Evolutionary conservation across 2,888 invertebrate genomes (phyloP).

Genomic region (Brenthis daphne): DNA sequence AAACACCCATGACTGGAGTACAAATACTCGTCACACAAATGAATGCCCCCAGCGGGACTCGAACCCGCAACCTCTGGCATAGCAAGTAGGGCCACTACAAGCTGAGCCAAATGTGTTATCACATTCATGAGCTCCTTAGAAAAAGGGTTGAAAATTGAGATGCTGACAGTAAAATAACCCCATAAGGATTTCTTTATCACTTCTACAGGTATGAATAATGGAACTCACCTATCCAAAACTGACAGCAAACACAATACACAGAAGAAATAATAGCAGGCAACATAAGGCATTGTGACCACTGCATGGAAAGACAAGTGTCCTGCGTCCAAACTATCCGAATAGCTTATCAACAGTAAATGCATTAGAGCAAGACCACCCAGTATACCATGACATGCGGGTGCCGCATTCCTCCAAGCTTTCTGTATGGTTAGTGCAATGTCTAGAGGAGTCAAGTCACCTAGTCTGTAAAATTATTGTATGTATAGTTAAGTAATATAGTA

Average conservation of each 20-base stretch:
- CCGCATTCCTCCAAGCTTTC: slow-evolving; percentile 73
- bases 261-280: slow-evolving; percentile 81
- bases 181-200: too few species aligned
- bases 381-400: slow-evolving; percentile 82
- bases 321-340: slow-evolving; percentile 74
- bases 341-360: slow-evolving; percentile 82
- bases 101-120: too few species aligned
- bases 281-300: slow-evolving; percentile 76
- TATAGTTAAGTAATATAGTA: background rate
- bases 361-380: slow-evolving; percentile 82
- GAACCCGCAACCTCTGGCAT: too few species aligned
- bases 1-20: too few species aligned
- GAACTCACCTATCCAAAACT: slow-evolving; percentile 81
- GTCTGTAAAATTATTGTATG: slow-evolving; percentile 45
- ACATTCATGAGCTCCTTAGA: too few species aligned
- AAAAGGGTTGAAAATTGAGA: too few species aligned
- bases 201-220: too few species aligned
- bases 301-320: slow-evolving; percentile 75
- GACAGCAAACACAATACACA: slow-evolving; percentile 82
- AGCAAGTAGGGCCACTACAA: too few species aligned
- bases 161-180: too few species aligned
- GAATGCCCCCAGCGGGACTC: too few species aligned
- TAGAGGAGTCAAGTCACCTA: slow-evolving; percentile 75
- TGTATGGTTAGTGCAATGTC: slow-evolving; percentile 80
- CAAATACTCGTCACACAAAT: too few species aligned